Percentiles rank a stretch among this genome's conserved stretches.
Conservation (phyloP, 2,888 invertebrate species). For the Emmelina monodactyla region DNA sequence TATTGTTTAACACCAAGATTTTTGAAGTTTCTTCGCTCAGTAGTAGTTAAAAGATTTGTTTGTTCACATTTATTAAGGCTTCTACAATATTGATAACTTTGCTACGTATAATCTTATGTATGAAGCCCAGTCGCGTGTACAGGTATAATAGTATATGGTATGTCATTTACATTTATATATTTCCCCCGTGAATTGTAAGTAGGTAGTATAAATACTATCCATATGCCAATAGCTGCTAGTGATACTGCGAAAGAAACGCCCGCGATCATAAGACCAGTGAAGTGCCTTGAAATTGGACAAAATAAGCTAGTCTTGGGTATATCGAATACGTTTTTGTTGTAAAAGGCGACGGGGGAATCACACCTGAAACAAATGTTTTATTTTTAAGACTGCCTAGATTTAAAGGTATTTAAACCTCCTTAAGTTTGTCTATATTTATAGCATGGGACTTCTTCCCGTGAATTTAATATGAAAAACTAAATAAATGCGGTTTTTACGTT, state of each 20-base stretch:
- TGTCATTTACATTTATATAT: constrained; percentile 22
- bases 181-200: constrained; percentile 23
- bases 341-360: constrained; percentile 37
- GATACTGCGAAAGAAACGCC: constrained; percentile 26
- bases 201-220: constrained; percentile 41
- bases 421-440: too few species aligned
- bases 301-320: constrained; percentile 44
- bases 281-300: constrained; percentile 27
- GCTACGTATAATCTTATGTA: not conserved
- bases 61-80: too few species aligned
- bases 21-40: too few species aligned
- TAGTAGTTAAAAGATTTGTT: too few species aligned
- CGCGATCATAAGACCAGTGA: constrained; percentile 26
- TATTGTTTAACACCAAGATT: too few species aligned
- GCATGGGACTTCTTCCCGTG: too few species aligned
- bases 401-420: too few species aligned
- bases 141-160: constrained; percentile 35
- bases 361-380: constrained; percentile 59
- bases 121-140: constrained; percentile 11
- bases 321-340: constrained; percentile 48
- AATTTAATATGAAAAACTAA: too few species aligned
- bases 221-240: constrained; percentile 30
- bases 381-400: too few species aligned
- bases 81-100: not conserved
- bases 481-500: too few species aligned